Conservation (phyloP, 2,113 vertebrate species). For the Pyxicephalus adspersus region DNA sequence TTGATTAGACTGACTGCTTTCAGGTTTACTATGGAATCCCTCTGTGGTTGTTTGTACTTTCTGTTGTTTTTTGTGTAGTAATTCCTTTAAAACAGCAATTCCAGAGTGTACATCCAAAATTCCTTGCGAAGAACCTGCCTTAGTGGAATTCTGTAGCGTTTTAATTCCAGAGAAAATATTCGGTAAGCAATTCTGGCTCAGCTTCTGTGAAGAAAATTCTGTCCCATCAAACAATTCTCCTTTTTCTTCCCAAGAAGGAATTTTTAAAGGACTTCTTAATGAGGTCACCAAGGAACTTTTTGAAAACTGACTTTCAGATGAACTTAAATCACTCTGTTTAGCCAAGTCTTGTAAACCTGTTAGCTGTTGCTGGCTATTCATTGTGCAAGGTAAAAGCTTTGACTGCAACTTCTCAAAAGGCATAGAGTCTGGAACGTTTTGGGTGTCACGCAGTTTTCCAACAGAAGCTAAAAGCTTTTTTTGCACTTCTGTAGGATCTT, state of each 20-base stretch:
- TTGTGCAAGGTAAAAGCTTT: conserved; percentile 69
- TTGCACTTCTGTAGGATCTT: conserved; percentile 69
- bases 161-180: conserved; percentile 72
- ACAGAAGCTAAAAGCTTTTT: conserved; percentile 67
- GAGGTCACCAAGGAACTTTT: conserved; percentile 73
- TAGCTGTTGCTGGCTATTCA: conserved; percentile 71
- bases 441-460: conserved; percentile 70
- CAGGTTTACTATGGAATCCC: conserved; percentile 65
- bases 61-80: conserved; percentile 89
- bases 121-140: conserved; percentile 65
- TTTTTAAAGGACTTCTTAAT: conserved; percentile 76
- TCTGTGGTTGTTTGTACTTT: conserved; percentile 74
- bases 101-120: conserved; percentile 83
- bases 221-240: conserved; percentile 74
- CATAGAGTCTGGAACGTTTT: conserved; percentile 61
- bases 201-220: conserved; percentile 70
- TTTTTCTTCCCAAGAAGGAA: conserved; percentile 75
- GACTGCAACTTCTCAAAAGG: conserved; percentile 63
- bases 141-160: conserved; percentile 71
- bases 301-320: conserved; percentile 66
- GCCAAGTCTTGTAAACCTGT: conserved; percentile 67
- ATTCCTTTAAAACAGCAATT: conserved; percentile 89
- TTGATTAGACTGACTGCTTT: conserved; percentile 64
- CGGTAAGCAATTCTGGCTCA: conserved; percentile 68
- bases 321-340: conserved; percentile 69